phyloP scores from a whole-genome alignment of 2,888 invertebrate genomes.

The Spodoptera picta region DNA sequence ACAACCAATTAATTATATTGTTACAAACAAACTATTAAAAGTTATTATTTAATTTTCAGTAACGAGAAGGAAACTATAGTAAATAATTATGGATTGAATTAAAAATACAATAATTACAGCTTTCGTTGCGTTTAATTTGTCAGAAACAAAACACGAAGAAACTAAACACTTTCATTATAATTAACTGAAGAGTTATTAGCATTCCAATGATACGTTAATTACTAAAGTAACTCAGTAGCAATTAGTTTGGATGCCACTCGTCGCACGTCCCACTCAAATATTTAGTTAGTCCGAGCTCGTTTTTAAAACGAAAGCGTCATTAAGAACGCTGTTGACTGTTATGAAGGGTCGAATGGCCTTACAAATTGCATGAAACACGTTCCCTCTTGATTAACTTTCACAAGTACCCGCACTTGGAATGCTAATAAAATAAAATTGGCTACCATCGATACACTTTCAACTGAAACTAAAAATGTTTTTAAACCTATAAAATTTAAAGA shows the following conservation, averaged over 20 bases:
- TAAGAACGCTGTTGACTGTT: slow-evolving; percentile 73
- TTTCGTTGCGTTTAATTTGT: too few species aligned
- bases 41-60: too few species aligned
- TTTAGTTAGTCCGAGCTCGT: slow-evolving; percentile 56
- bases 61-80: too few species aligned
- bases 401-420: slow-evolving; percentile 66
- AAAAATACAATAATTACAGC: too few species aligned
- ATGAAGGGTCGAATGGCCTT: slow-evolving; percentile 80
- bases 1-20: too few species aligned
- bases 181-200: too few species aligned
- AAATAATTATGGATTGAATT: too few species aligned
- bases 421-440: slow-evolving; percentile 78
- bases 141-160: too few species aligned
- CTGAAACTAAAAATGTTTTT: slow-evolving; percentile 36
- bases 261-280: slow-evolving; percentile 45
- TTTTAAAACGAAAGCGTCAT: slow-evolving; percentile 73
- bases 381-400: slow-evolving; percentile 81
- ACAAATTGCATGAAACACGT: slow-evolving; percentile 80
- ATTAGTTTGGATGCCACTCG: slow-evolving; percentile 36
- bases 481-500: slow-evolving; percentile 30
- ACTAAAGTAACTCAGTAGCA: slow-evolving; percentile 28
- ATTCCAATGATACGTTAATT: slow-evolving; percentile 13
- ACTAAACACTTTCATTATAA: too few species aligned
- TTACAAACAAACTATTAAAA: too few species aligned
- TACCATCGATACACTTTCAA: slow-evolving; percentile 63